Evolutionary conservation across 92 coral and sea anemone species (phyloP).

Genomic region (Palythoa grandis): DNA sequence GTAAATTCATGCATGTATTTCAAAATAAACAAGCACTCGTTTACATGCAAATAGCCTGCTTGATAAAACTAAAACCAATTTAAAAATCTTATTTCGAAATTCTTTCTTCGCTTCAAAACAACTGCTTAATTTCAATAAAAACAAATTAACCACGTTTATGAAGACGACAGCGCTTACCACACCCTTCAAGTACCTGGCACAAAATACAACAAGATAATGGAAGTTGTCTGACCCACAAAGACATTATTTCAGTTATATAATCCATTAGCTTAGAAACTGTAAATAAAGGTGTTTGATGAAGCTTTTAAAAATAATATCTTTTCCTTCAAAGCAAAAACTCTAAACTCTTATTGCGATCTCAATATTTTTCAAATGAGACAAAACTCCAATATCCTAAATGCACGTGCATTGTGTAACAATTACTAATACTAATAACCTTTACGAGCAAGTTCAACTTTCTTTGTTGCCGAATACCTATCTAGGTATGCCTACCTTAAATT

Average conservation of each 20-base stretch:
- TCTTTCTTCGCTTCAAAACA: not conserved
- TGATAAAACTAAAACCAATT: not conserved
- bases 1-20: not conserved
- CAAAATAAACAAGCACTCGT: not conserved
- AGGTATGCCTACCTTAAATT: slow-evolving; percentile 61
- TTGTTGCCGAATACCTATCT: not conserved
- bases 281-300: not conserved
- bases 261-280: not conserved
- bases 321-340: not conserved
- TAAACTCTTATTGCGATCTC: too few species aligned
- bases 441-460: not conserved
- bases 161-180: not conserved
- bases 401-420: too few species aligned
- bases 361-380: too few species aligned
- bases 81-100: not conserved
- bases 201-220: too few species aligned
- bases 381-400: too few species aligned
- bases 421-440: too few species aligned
- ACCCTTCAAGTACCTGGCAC: not conserved
- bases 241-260: not conserved
- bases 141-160: not conserved
- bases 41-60: not conserved
- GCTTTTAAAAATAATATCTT: not conserved
- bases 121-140: not conserved
- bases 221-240: too few species aligned